Base-by-base conservation (phyloP, 1,140 invertebrate species). In the Gerris buenoi region DNA sequence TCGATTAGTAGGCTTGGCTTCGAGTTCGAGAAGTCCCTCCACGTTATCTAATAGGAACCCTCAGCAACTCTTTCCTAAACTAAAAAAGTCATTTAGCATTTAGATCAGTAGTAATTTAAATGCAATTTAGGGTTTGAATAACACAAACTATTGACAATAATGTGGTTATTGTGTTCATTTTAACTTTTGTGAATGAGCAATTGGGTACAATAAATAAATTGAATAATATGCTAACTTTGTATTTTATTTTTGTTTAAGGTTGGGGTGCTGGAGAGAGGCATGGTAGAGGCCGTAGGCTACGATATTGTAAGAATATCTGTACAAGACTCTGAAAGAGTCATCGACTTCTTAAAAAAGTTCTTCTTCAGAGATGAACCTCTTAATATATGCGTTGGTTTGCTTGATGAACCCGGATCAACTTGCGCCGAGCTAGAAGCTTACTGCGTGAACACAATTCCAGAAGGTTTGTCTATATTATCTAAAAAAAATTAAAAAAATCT, bases 351-450 rank as follows among this genome's bases (percentile, higher is more conserved):
- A 0, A 77, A 79, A 64, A 77, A 79, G 71, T 85, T 82, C 73
- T 88, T 88, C 79, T 88, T 88, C 78, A 79, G 79, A 18, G 86
- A 88, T 67, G 87, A 88, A 71, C 87, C 87, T 0, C 75, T 88
- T n/a, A 88, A 88, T 74, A 74, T 83, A 2, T 79, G 76, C 46
- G 80, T 88, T 23, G 74, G 81, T 57, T 73, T 88, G 0, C 77
- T 88, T 68, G 82, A 83, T 13, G 82, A 81, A 1, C 79, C 83
- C 23, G 79, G 83, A n/a, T 82, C 81, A n/a, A 81, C 79, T 5
- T 88, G 86, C 71, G 2, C 71, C 1, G 85, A 87, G 70, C 73
- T 88, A 18, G 87, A 88, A 70, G 79, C 85, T 1, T 88, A 85
- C 71, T 83, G 83, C 14, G 73, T 79, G 15, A 76, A 80, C 14